Conservation (phyloP, 2,888 invertebrate genomes). For the Hypselothyrea guttata region DNA sequence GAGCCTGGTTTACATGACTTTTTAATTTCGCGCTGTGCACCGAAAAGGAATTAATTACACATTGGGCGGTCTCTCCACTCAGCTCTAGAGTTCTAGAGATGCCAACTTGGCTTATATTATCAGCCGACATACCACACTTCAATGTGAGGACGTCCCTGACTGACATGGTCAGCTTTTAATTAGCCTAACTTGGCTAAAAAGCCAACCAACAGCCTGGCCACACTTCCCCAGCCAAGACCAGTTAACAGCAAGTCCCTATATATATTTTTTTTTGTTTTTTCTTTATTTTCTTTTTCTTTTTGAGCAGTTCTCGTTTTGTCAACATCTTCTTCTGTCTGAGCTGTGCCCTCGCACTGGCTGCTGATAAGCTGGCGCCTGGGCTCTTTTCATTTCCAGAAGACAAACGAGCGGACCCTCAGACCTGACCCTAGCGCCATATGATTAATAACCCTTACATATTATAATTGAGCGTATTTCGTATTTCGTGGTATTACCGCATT, state of each 20-base stretch:
- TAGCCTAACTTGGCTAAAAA: conserved; percentile 39
- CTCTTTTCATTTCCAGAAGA: conserved; percentile 75
- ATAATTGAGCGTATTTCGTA: conserved; percentile 46
- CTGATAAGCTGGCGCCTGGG: conserved; percentile 81
- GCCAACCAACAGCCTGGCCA: background rate
- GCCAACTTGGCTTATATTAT: conserved; percentile 52
- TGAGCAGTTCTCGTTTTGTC: conserved; percentile 59
- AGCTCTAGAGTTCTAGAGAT: conserved; percentile 10
- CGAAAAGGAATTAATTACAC: conserved; percentile 82
- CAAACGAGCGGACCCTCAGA: conserved; percentile 56
- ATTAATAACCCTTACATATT: conserved; percentile 72
- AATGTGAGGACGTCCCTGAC: conserved; percentile 59
- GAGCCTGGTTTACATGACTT: conserved; percentile 83
- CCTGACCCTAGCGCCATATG: conserved; percentile 47
- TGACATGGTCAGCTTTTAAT: conserved; percentile 74
- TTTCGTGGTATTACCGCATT: no score
- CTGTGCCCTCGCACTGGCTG: conserved; percentile 48
- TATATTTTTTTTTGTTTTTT: background rate
- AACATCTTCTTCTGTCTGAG: conserved; percentile 50
- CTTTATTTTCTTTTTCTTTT: background rate
- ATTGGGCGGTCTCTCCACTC: conserved; percentile 80
- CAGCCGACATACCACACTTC: conserved; percentile 69
- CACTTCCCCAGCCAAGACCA: background rate
- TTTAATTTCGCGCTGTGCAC: conserved; percentile 81
- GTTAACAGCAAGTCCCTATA: no score